Conservation (phyloP, 2,888 invertebrate genomes). For the Rhagium mordax region DNA sequence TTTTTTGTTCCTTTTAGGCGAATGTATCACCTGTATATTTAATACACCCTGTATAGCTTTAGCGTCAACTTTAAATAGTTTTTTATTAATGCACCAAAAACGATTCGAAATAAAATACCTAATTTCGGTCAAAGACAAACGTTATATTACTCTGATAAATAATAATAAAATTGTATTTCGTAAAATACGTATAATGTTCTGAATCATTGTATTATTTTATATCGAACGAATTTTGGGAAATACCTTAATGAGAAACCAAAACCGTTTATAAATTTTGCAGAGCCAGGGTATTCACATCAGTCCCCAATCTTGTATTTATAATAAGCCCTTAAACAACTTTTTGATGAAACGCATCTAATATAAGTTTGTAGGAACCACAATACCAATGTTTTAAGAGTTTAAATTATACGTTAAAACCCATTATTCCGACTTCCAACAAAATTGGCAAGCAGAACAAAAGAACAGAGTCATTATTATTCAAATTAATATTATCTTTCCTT, state of each 20-base stretch:
- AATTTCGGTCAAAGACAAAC: no score
- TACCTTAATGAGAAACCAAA: not conserved
- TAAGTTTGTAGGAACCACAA: constrained; percentile 20
- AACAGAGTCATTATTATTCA: constrained; percentile 41
- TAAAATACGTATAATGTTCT: not conserved
- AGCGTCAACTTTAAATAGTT: no score
- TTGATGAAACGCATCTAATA: constrained; percentile 28
- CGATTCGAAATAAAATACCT: no score
- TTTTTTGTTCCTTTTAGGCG: no score
- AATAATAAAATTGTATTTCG: not conserved
- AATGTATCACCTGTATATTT: no score
- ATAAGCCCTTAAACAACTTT: constrained; percentile 8
- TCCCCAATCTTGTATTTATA: not conserved
- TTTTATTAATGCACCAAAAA: no score
- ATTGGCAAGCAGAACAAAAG: constrained; percentile 34
- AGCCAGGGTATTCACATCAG: not conserved
- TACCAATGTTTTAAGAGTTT: constrained; percentile 31
- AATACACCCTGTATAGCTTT: no score
- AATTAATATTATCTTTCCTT: constrained; percentile 43
- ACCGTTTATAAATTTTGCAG: not conserved
- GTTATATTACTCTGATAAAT: no score
- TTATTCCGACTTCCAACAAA: constrained; percentile 28
- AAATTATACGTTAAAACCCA: constrained; percentile 31
- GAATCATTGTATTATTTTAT: not conserved
- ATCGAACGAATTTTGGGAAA: not conserved